phyloP scores from a whole-genome alignment of 2,888 invertebrate genomes.

The Sphaerophoria rueppellii region DNA sequence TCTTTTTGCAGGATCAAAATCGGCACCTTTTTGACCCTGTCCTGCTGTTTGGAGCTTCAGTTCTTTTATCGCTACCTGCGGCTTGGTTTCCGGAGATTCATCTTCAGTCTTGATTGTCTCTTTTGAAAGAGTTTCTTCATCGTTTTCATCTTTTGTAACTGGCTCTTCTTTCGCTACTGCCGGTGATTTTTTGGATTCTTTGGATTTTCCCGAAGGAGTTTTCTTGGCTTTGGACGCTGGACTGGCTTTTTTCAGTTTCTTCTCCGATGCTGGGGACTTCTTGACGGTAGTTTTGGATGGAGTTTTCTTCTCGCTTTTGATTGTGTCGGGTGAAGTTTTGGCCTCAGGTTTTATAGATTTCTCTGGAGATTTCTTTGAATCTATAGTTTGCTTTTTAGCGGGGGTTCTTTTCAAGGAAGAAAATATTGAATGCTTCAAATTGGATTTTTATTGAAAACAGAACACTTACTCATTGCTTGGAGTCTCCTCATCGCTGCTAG shows the following conservation, averaged over 20 bases:
- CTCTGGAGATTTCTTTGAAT: slow-evolving; percentile 7
- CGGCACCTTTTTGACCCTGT: slow-evolving; percentile 77
- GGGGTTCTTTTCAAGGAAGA: slow-evolving; percentile 41
- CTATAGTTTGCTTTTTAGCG: slow-evolving; percentile 49
- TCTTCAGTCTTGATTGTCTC: slow-evolving; percentile 19
- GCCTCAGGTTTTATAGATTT: background rate
- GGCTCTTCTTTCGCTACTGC: background rate
- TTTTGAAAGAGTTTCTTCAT: slow-evolving; percentile 26
- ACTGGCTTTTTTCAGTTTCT: slow-evolving; percentile 38
- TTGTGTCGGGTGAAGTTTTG: slow-evolving; percentile 11
- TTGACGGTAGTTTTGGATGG: slow-evolving; percentile 34
- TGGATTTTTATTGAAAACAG: background rate
- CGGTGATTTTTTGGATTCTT: background rate
- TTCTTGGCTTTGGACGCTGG: slow-evolving; percentile 36
- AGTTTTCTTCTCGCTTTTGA: slow-evolving; percentile 31
- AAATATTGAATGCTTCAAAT: background rate
- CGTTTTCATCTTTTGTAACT: background rate
- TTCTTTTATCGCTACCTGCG: slow-evolving; percentile 66
- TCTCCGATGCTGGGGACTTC: slow-evolving; percentile 23
- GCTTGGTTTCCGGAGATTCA: slow-evolving; percentile 1
- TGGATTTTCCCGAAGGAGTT: slow-evolving; percentile 23
- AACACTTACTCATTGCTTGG: slow-evolving; percentile 64
- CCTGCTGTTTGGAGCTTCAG: slow-evolving; percentile 75
- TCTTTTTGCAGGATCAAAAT: slow-evolving; percentile 88
- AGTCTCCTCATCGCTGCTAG: slow-evolving; percentile 80